Conservation (phyloP, 2,113 vertebrate genomes). For the Erinaceus europaeus region DNA sequence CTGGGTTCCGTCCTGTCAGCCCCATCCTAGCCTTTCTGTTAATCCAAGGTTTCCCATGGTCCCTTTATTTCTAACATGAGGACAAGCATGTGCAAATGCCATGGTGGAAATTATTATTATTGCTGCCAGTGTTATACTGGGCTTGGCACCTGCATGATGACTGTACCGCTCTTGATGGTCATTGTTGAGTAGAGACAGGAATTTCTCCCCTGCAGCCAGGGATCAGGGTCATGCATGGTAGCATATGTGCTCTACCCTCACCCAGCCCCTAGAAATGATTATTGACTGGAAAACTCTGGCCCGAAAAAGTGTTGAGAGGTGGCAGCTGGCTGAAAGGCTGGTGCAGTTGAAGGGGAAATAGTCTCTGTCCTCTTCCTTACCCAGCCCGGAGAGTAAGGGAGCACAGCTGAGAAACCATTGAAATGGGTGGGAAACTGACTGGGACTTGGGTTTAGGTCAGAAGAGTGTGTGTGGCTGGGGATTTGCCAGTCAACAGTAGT, state of each 20-base stretch:
- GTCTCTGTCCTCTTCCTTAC: background rate
- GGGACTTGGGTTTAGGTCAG: background rate
- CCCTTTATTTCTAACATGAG: background rate
- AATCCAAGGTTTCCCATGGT: slow-evolving; percentile 6
- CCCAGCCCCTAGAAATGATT: too few species aligned
- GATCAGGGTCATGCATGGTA: too few species aligned
- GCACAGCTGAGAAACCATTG: background rate
- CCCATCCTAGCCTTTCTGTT: background rate
- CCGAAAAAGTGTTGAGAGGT: background rate
- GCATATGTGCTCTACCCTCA: too few species aligned
- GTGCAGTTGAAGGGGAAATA: background rate
- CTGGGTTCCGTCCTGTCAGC: background rate
- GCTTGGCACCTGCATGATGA: too few species aligned
- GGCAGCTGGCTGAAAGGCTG: background rate
- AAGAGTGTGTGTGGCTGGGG: background rate
- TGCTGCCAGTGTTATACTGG: too few species aligned
- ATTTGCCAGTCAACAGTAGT: background rate
- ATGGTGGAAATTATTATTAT: background rate
- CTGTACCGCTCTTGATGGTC: too few species aligned
- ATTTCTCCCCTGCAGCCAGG: too few species aligned
- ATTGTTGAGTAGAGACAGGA: too few species aligned
- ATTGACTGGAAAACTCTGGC: background rate
- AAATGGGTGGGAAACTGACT: too few species aligned
- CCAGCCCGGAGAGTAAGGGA: background rate
- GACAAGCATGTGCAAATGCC: background rate